phyloP scores from a whole-genome alignment of 1,140 invertebrate genomes.

The Mamestra configurata region DNA sequence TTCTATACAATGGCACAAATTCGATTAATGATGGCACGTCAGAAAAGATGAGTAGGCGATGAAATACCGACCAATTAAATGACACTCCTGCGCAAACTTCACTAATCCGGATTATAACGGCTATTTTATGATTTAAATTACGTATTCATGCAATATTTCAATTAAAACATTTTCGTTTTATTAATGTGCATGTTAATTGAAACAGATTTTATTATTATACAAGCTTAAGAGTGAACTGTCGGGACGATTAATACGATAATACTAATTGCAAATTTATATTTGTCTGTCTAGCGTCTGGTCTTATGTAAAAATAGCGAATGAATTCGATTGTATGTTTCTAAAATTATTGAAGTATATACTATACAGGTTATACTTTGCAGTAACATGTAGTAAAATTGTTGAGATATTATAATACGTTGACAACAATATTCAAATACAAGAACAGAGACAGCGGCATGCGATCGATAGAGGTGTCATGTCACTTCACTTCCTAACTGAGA shows the following conservation, averaged over 20 bases:
- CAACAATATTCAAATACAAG: slow-evolving; percentile 35
- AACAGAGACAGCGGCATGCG: slow-evolving; percentile 63
- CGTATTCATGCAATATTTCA: slow-evolving; percentile 33
- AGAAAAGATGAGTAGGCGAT: slow-evolving; percentile 48
- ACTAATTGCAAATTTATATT: background rate
- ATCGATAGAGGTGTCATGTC: slow-evolving; percentile 68
- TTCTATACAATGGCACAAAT: slow-evolving; percentile 34
- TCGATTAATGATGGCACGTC: slow-evolving; percentile 45
- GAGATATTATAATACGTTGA: background rate
- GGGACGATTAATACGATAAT: slow-evolving; percentile 17
- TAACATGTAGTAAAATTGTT: background rate
- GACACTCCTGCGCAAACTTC: slow-evolving; percentile 30
- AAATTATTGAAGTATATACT: background rate
- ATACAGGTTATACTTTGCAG: background rate
- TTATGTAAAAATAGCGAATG: background rate
- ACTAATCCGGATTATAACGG: slow-evolving; percentile 38
- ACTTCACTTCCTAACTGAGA: slow-evolving; percentile 55
- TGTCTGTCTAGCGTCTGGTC: slow-evolving; percentile 4
- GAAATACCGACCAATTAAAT: slow-evolving; percentile 45
- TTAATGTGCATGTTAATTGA: slow-evolving; percentile 22
- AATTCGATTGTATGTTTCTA: background rate
- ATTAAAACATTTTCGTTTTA: slow-evolving; percentile 26
- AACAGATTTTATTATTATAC: slow-evolving; percentile 23
- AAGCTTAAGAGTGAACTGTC: slow-evolving; percentile 11
- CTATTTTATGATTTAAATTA: slow-evolving; percentile 12